phyloP scores from a whole-genome alignment of 1,140 invertebrate species.

The Frieseomelitta varia region DNA sequence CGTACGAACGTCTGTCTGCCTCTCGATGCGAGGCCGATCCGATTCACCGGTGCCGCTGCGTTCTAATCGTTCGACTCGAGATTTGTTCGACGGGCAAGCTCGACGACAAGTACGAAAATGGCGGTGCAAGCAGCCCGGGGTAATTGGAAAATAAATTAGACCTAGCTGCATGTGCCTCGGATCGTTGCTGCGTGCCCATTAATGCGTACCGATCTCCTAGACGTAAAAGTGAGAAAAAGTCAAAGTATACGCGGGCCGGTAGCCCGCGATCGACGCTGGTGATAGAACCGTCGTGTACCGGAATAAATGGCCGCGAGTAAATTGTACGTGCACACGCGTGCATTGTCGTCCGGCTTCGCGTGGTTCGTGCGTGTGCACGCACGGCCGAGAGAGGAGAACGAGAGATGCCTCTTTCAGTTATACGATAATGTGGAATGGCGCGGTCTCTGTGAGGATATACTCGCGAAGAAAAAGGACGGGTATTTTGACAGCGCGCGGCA shows the following conservation, averaged over 20 bases:
- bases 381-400: not conserved
- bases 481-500: constrained; percentile 76
- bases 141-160: constrained; percentile 40
- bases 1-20: not conserved
- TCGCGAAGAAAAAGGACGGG: constrained; percentile 58
- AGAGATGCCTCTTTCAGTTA: constrained; percentile 17
- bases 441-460: constrained; percentile 65
- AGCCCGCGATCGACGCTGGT: constrained; percentile 33
- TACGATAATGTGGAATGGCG: constrained; percentile 66
- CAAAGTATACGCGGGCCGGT: constrained; percentile 2
- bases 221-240: constrained; percentile 10
- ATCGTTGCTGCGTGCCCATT: constrained; percentile 7
- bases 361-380: constrained; percentile 38
- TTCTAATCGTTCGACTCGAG: not conserved
- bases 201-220: constrained; percentile 12
- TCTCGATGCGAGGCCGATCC: not conserved
- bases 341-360: constrained; percentile 15
- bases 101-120: constrained; percentile 1
- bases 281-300: constrained; percentile 15
- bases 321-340: constrained; percentile 46
- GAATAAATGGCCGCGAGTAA: constrained; percentile 38
- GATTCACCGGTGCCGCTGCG: not conserved
- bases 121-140: not conserved
- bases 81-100: not conserved
- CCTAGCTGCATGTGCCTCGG: not conserved